Percentiles rank a stretch among this genome's conserved stretches.
Conservation (phyloP, 2,888 invertebrate genomes). For the Furcula furcula region DNA sequence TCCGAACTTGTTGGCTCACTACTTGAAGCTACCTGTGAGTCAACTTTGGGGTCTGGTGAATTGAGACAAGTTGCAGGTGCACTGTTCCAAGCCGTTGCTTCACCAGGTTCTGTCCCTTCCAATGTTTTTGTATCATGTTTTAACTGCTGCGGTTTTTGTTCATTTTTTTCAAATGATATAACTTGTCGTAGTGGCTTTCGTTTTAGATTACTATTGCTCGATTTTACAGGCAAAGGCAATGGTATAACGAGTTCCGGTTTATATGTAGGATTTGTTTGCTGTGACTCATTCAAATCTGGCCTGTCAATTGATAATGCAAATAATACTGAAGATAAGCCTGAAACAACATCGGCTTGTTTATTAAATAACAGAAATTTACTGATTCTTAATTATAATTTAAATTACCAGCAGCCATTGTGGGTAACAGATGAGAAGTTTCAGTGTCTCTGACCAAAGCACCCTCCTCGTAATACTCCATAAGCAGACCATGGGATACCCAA, state of each 20-base stretch:
- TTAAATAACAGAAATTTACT: not conserved
- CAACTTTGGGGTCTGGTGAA: constrained; percentile 75
- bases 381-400: not conserved
- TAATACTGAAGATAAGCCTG: constrained; percentile 92
- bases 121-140: constrained; percentile 36
- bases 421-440: constrained; percentile 89
- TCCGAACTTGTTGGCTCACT: constrained; percentile 75
- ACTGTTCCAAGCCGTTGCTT: constrained; percentile 71
- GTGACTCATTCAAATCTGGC: constrained; percentile 87
- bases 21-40: constrained; percentile 51
- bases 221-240: constrained; percentile 83
- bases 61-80: constrained; percentile 84
- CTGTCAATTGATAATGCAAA: constrained; percentile 97
- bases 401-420: constrained; percentile 92
- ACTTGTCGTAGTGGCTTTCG: constrained; percentile 72
- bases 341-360: constrained; percentile 34
- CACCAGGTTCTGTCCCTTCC: constrained; percentile 31
- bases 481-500: constrained; percentile 85
- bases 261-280: constrained; percentile 66
- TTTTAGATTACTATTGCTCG: constrained; percentile 60
- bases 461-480: constrained; percentile 90
- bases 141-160: constrained; percentile 35
- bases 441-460: constrained; percentile 92
- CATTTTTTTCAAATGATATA: constrained; percentile 75
- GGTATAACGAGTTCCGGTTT: constrained; percentile 87